Percentiles rank a stretch among this genome's conserved stretches.
phyloP scores from a whole-genome alignment of 2,797 vertebrate genomes.

The Labeo calbasu region DNA sequence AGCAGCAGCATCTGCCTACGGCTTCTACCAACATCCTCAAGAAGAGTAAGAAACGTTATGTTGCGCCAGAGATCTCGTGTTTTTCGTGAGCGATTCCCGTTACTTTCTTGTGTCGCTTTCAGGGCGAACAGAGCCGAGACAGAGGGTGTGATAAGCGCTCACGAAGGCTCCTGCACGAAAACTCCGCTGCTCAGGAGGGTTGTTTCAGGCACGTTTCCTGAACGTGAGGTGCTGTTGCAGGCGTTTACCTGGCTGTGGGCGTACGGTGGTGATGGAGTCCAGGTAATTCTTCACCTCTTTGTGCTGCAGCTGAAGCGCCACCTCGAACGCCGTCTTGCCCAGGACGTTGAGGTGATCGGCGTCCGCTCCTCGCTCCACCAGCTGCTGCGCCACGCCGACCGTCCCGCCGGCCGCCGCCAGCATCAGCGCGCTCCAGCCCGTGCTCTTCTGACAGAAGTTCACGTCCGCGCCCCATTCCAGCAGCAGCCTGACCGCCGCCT shows the following conservation, averaged over 20 bases:
- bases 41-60: no score
- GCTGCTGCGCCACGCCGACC: slow-evolving; percentile 86
- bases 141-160: no score
- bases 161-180: no score
- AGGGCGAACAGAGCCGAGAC: no score
- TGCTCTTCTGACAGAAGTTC: slow-evolving; percentile 82
- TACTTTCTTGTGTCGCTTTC: no score
- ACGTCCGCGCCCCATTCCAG: slow-evolving; percentile 94
- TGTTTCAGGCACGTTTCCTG: no score
- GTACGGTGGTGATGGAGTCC: slow-evolving; percentile 90
- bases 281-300: slow-evolving; percentile 89
- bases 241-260: slow-evolving; percentile 86
- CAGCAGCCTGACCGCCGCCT: slow-evolving; percentile 83
- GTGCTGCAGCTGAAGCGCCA: slow-evolving; percentile 88
- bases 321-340: slow-evolving; percentile 92
- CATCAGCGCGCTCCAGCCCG: slow-evolving; percentile 94
- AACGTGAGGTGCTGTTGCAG: no score
- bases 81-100: no score
- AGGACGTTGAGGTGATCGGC: slow-evolving; percentile 88
- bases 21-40: no score
- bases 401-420: slow-evolving; percentile 86
- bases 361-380: slow-evolving; percentile 91
- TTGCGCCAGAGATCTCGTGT: no score
- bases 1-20: no score
- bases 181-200: no score